Evolutionary conservation across 2,888 invertebrate species (phyloP), one percentile per base, ranked within the genome.

Genomic region (Drosophila neonasuta): DNA sequence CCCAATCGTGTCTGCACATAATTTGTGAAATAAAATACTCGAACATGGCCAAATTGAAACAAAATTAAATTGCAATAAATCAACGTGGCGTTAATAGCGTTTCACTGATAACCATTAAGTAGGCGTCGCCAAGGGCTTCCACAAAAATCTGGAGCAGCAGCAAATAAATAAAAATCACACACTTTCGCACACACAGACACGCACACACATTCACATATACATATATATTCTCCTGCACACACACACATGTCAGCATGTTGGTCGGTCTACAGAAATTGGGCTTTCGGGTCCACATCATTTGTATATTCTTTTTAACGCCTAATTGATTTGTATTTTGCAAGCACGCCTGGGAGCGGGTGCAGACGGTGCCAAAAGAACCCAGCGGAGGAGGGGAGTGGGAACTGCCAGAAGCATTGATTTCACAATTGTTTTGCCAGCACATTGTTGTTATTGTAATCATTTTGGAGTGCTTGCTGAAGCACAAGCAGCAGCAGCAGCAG

Each of bases 41-140:
- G 72, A 64, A 72, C 68, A 80, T 68, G 67, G 67, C 58, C 79
- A 80, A 81, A 81, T 81, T 84, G 80, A 86, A 81, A 84, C 79
- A 81, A 86, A 81, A 81, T 81, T 81, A 81, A 81, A 81, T 81
- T 81, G 85, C 81, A 68, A 86, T 81, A 81, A 86, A 81, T 81
- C 81, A 81, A 70, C 78, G 70, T 77, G 80, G 87, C 79, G 85
- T 86, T 81, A 81, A 81, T 86, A 79, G 87, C 81, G 66, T 76
- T 55, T 68, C 76, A 81, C 69, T 85, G 81, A 75, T 81, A 84
- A 68, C 84, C 85, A 86, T 81, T 86, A 84, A 84, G 75, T 78
- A 81, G 87, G 80, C 81, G 80, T 86, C 87, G 70, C 70, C 78
- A 61, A 61, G 65, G 74, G 62, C 69, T 55, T 42, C 62, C 60